A percentile compares a stretch with the other conserved stretches of the same genome.
Conservation (phyloP, 2,797 vertebrate genomes). For the Lateolabrax maculatus region DNA sequence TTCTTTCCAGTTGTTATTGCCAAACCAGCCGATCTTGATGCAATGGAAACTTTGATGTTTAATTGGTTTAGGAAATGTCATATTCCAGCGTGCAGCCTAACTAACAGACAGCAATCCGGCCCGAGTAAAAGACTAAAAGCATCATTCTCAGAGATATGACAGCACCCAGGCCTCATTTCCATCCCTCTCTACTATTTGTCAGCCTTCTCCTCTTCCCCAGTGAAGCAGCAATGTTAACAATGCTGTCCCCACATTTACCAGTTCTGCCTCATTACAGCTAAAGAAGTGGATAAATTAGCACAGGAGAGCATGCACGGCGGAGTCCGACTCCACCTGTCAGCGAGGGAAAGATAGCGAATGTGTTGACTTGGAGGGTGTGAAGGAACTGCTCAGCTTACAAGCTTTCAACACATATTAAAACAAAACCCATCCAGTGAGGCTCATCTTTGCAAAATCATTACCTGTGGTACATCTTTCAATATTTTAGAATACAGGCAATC, state of each 20-base stretch:
- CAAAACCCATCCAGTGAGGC: constrained; percentile 45
- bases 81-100: constrained; percentile 53
- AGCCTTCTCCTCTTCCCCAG: constrained; percentile 72
- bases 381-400: constrained; percentile 53
- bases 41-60: constrained; percentile 72
- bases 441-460: constrained; percentile 47
- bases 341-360: constrained; percentile 59
- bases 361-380: constrained; percentile 57
- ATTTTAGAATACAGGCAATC: constrained; percentile 22
- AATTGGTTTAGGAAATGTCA: constrained; percentile 79
- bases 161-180: constrained; percentile 77
- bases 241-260: constrained; percentile 84
- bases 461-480: constrained; percentile 21
- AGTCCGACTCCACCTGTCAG: constrained; percentile 80
- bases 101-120: constrained; percentile 63
- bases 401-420: constrained; percentile 61
- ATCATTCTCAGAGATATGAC: constrained; percentile 76
- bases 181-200: constrained; percentile 74
- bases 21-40: constrained; percentile 63
- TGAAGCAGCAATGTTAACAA: constrained; percentile 85
- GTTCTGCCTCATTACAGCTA: constrained; percentile 86
- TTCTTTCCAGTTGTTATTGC: constrained; percentile 40
- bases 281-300: constrained; percentile 84
- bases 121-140: constrained; percentile 66
- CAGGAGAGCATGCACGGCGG: constrained; percentile 71